Evolutionary conservation across 2,888 invertebrate species (phyloP), one percentile per base, ranked within the genome.

Genomic region (Apocheima hispidaria): DNA sequence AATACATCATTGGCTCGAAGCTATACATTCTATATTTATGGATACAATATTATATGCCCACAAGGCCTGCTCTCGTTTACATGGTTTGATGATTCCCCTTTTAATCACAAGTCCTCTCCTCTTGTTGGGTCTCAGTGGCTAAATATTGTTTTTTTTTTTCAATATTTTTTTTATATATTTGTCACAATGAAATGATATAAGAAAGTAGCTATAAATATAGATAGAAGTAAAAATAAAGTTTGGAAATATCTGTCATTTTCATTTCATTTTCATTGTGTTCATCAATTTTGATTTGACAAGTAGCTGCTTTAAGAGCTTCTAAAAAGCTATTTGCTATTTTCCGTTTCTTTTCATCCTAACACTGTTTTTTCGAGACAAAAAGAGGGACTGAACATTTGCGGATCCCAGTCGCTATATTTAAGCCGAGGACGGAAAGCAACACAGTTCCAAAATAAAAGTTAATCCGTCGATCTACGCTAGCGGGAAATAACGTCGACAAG

Each of bases 371-470:
- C 12, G 12, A 28, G 1, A 12, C 20, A 40, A 51, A 28, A 16
- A 10, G n/a, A n/a, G n/a, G n/a, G n/a, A 51, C 38, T n/a, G 28
- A 16, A 51, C 40, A 23, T 43, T 50, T 50, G 30, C 33, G 33
- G 30, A 26, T 12, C 10, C 51, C 10, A 20, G n/a, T 20, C 20
- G 38, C 16, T 51, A 20, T 28, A 48, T 44, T 48, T 48, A 46
- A 53, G 10, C 44, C 44, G 18, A 21, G 10, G 3, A 20, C 35
- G 18, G 30, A 53, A 38, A 52, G 30, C 38, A 48, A 53, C 36
- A 35, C 23, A 40, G 28, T 20, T 51, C n/a, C 38, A 40, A 51
- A 44, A 53, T 40, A 49, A 54, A 60, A 55, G 38, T 50, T 35
- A 54, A 43, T 49, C 35, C 26, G 43, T 6, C 36, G 10, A 54